Conservation (phyloP, 1,140 invertebrate species). For the Oreohelix idahoensis region DNA sequence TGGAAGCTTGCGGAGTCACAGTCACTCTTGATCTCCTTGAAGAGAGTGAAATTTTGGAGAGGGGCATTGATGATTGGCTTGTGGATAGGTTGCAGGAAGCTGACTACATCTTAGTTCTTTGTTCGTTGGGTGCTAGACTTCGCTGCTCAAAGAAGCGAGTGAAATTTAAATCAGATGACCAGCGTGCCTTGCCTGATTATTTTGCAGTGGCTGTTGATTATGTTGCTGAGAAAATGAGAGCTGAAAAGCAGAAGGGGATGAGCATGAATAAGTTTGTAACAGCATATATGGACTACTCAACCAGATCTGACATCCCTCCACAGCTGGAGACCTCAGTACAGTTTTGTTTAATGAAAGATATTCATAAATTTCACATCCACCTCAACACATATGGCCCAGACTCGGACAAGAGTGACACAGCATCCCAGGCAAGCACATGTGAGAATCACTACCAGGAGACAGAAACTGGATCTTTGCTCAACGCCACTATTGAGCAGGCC, state of each 20-base stretch:
- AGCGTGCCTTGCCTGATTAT: slow-evolving; percentile 62
- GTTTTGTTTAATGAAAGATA: slow-evolving; percentile 66
- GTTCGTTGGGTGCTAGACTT: slow-evolving; percentile 65
- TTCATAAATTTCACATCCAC: slow-evolving; percentile 59
- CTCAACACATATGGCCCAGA: slow-evolving; percentile 54
- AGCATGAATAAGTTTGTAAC: slow-evolving; percentile 61
- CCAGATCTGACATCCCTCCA: slow-evolving; percentile 64
- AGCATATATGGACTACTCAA: slow-evolving; percentile 66
- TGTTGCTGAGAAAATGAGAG: slow-evolving; percentile 68
- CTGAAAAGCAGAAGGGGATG: slow-evolving; percentile 62
- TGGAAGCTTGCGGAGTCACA: slow-evolving; percentile 65
- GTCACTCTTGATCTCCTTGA: slow-evolving; percentile 67
- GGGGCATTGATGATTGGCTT: slow-evolving; percentile 66
- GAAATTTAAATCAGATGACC: slow-evolving; percentile 55
- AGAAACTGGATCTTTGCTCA: slow-evolving; percentile 59
- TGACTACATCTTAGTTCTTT: slow-evolving; percentile 67
- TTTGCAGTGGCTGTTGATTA: slow-evolving; percentile 69
- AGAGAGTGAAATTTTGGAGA: slow-evolving; percentile 60
- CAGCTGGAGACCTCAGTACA: slow-evolving; percentile 62
- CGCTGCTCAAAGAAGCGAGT: slow-evolving; percentile 66
- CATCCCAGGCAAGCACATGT: slow-evolving; percentile 56
- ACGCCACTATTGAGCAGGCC: slow-evolving; percentile 62
- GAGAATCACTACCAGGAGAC: slow-evolving; percentile 53
- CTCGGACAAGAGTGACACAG: slow-evolving; percentile 42
- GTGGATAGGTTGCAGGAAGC: slow-evolving; percentile 64